phyloP scores from a whole-genome alignment of 2,888 invertebrate genomes.

The Ptilodon capucinus region DNA sequence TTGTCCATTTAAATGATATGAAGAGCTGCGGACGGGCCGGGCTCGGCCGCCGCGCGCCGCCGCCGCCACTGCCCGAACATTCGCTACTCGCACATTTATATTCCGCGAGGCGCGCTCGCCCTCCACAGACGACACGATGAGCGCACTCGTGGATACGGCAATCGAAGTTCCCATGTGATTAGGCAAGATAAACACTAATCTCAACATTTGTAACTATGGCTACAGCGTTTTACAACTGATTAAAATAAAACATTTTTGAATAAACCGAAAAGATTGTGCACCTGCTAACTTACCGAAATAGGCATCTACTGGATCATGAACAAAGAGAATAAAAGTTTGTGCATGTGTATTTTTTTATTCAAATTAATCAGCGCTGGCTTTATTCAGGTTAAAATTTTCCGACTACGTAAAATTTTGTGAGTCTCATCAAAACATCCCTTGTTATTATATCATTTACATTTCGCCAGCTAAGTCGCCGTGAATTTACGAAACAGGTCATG shows the following conservation, averaged over 20 bases:
- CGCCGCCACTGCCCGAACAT: constrained; percentile 26
- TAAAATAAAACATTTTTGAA: too few relatives aligned
- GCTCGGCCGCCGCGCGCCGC: too few relatives aligned
- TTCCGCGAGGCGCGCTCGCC: constrained; percentile 18
- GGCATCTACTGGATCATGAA: too few relatives aligned
- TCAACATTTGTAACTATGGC: too few relatives aligned
- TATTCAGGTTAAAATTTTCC: constrained; percentile 8
- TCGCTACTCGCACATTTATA: constrained; percentile 30
- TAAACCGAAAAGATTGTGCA: too few relatives aligned
- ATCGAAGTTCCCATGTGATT: too few relatives aligned
- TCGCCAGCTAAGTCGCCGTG: constrained; percentile 26
- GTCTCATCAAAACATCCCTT: constrained; percentile 34
- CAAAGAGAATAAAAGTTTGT: too few relatives aligned
- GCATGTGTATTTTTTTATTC: too few relatives aligned
- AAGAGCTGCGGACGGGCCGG: constrained; percentile 40
- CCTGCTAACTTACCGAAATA: too few relatives aligned
- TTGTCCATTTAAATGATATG: constrained; percentile 55
- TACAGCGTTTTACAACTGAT: too few relatives aligned
- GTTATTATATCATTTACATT: constrained; percentile 52
- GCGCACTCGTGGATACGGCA: constrained; percentile 8
- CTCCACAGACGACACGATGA: background rate
- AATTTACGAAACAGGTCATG: constrained; percentile 61
- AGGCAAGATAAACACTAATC: too few relatives aligned
- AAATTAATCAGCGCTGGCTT: constrained; percentile 10
- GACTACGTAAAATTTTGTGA: constrained; percentile 11